These are phyloP conservation scores for Dysmachus trigonus DNA, from an alignment of 2,888 invertebrate species.

Conservation along the genomic window DNA sequence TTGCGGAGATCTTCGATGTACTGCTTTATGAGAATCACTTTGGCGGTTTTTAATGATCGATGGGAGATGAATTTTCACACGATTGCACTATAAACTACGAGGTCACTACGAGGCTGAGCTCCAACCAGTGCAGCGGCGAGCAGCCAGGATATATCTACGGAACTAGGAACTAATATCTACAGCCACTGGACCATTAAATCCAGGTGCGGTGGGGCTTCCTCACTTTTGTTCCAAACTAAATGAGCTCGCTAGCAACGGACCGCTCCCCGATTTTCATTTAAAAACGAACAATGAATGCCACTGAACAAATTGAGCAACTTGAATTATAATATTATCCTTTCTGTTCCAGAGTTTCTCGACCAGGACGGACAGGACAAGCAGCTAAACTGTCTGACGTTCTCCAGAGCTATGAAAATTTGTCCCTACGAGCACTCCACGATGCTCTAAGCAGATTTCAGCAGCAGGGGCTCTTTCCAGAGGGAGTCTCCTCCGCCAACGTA, in stretches of 20 bases:
- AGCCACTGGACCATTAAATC: slow-evolving; percentile 22
- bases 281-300: not conserved
- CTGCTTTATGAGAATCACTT: slow-evolving; percentile 65
- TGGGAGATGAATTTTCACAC: slow-evolving; percentile 51
- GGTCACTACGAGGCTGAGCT: slow-evolving; percentile 30
- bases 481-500: slow-evolving; percentile 6
- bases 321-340: slow-evolving; percentile 4
- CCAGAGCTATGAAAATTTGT: slow-evolving; percentile 62
- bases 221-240: slow-evolving; percentile 29
- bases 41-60: slow-evolving; percentile 58
- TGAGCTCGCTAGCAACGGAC: not conserved
- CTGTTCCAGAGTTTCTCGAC: slow-evolving; percentile 14
- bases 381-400: slow-evolving; percentile 65
- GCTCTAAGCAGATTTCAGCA: slow-evolving; percentile 34
- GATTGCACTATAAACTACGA: slow-evolving; percentile 45
- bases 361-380: slow-evolving; percentile 59
- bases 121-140: slow-evolving; percentile 19
- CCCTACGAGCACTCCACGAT: slow-evolving; percentile 56
- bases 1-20: slow-evolving; percentile 66
- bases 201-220: not conserved
- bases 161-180: slow-evolving; percentile 16
- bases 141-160: not conserved
- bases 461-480: not conserved
- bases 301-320: slow-evolving; percentile 1
- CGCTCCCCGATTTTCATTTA: slow-evolving; percentile 30